Evolutionary conservation across 2,888 invertebrate species (phyloP).

Genomic region (Doris montereyensis): DNA sequence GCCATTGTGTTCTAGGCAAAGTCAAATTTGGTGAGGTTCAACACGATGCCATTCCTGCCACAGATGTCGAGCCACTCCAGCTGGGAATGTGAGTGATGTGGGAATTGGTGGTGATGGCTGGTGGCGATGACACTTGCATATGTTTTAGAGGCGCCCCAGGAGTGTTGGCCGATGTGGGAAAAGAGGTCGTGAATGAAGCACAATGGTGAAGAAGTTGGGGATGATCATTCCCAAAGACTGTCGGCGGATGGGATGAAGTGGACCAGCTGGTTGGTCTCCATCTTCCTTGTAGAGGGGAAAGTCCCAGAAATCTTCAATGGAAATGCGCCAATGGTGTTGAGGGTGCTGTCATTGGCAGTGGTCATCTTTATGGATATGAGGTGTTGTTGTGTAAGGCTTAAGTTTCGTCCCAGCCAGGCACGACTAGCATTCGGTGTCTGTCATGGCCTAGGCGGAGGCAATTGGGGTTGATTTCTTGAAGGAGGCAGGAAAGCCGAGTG

Average conservation of each 20-base stretch:
- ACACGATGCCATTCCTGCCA: slow-evolving; percentile 49
- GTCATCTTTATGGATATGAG: slow-evolving; percentile 56
- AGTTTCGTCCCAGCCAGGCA: slow-evolving; percentile 52
- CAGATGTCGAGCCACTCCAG: slow-evolving; percentile 50
- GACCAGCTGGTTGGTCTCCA: slow-evolving; percentile 50
- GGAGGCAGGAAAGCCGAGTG: slow-evolving; percentile 42
- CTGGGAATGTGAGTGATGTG: slow-evolving; percentile 46
- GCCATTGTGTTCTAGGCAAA: slow-evolving; percentile 49
- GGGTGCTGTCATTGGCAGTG: slow-evolving; percentile 52
- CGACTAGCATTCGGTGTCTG: slow-evolving; percentile 52
- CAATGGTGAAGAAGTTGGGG: slow-evolving; percentile 44
- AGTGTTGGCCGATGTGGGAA: too few species aligned
- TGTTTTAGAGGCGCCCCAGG: too few species aligned
- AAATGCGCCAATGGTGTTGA: slow-evolving; percentile 53
- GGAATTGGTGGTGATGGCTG: slow-evolving; percentile 44
- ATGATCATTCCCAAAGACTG: slow-evolving; percentile 53
- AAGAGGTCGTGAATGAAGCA: too few species aligned
- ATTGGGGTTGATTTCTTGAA: slow-evolving; percentile 18
- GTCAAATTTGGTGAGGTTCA: slow-evolving; percentile 55
- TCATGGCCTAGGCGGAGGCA: slow-evolving; percentile 42
- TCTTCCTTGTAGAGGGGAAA: background rate
- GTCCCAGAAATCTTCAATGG: slow-evolving; percentile 47
- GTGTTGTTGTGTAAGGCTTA: slow-evolving; percentile 47
- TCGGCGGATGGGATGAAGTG: slow-evolving; percentile 55
- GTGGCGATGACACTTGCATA: slow-evolving; percentile 34